Evolutionary conservation across 2,113 vertebrate species (phyloP).

Genomic region (Crotophaga sulcirostris): DNA sequence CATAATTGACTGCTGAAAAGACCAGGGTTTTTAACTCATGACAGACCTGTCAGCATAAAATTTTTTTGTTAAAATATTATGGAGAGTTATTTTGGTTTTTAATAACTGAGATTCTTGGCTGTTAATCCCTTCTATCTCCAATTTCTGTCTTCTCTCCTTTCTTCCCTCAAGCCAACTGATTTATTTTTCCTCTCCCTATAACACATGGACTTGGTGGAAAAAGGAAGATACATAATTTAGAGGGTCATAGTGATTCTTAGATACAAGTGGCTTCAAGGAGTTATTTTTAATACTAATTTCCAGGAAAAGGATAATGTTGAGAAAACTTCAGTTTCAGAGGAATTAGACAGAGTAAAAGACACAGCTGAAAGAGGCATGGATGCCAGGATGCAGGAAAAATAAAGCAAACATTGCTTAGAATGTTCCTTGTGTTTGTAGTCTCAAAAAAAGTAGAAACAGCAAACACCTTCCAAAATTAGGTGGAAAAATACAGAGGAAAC

Average conservation of each 20-base stretch:
- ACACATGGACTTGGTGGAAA: not conserved
- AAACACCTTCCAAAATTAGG: not conserved
- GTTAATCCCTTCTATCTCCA: not conserved
- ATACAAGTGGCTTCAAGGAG: not conserved
- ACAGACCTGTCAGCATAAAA: constrained; percentile 45
- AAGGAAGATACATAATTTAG: not conserved
- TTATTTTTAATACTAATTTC: constrained; percentile 32
- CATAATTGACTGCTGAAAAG: constrained; percentile 67
- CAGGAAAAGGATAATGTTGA: not conserved
- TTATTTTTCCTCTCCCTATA: not conserved
- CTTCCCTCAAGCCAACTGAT: not conserved
- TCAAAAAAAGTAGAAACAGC: not conserved
- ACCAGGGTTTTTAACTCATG: constrained; percentile 45
- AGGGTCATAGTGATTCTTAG: not conserved
- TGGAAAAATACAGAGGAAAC: not conserved
- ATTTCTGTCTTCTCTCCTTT: not conserved
- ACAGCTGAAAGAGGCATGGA: not conserved
- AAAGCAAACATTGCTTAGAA: not conserved
- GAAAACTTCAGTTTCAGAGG: not conserved
- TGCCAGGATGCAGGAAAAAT: not conserved
- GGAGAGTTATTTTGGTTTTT: not conserved
- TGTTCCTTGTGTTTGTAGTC: not conserved
- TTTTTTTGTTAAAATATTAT: constrained; percentile 50
- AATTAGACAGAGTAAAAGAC: not conserved
- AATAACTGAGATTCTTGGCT: not conserved